These are phyloP conservation scores for Embiotoca jacksoni DNA, from an alignment of 2,113 vertebrate species.

Conservation along the genomic window DNA sequence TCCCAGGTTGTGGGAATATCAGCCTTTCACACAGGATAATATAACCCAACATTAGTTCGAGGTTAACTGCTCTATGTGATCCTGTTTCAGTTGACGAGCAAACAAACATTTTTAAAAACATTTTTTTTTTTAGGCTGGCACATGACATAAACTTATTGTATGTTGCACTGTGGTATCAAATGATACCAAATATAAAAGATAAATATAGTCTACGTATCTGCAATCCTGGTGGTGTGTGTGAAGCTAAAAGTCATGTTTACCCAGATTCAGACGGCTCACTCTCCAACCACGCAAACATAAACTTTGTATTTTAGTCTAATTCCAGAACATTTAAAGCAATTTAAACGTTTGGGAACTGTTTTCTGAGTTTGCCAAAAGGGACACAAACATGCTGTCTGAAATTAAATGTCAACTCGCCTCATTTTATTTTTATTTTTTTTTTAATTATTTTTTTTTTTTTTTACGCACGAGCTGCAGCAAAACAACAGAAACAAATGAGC, in stretches of 20 bases:
- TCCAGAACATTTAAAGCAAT: not conserved
- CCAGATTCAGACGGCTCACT: not conserved
- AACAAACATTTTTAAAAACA: not conserved
- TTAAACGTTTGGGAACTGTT: not conserved
- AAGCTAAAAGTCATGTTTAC: not conserved
- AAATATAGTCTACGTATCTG: too few species aligned
- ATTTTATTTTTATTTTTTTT: not conserved
- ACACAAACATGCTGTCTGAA: not conserved
- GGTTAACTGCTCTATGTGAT: too few species aligned
- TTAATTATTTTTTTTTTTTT: not conserved
- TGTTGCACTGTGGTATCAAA: not conserved
- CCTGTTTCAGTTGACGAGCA: too few species aligned
- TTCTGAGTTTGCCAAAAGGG: too few species aligned
- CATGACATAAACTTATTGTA: not conserved
- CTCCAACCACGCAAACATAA: not conserved
- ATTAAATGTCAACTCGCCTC: not conserved
- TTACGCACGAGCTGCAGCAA: conserved; percentile 38
- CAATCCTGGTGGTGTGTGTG: too few species aligned
- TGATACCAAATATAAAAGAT: too few species aligned
- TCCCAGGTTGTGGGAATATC: not conserved
- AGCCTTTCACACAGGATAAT: not conserved
- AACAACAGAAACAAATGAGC: conserved; percentile 54
- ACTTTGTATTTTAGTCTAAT: not conserved
- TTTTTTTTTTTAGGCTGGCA: too few species aligned
- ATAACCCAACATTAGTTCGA: too few species aligned